Conservation (phyloP, 2,113 vertebrate species). For the Ahaetulla prasina region DNA sequence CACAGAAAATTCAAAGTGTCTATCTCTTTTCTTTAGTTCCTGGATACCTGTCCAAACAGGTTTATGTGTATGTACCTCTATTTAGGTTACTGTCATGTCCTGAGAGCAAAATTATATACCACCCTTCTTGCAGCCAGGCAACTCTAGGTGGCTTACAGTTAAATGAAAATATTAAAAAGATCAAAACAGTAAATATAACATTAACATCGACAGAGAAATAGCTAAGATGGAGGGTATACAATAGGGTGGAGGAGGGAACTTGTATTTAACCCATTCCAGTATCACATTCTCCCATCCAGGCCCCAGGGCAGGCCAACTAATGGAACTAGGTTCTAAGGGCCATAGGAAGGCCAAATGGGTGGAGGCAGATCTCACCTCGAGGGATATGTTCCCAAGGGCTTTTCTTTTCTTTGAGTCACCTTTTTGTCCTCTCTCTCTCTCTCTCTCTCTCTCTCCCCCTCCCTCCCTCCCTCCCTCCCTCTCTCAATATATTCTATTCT, state of each 20-base stretch:
- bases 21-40: neutral
- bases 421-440: too few relatives aligned
- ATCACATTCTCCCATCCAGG: too few relatives aligned
- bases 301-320: too few relatives aligned
- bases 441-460: too few relatives aligned
- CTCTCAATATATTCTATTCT: too few relatives aligned
- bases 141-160: neutral
- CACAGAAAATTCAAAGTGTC: neutral
- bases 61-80: neutral
- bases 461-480: too few relatives aligned
- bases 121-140: neutral
- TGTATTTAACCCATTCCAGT: neutral
- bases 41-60: neutral
- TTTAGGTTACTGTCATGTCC: neutral
- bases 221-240: neutral
- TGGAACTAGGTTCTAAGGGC: too few relatives aligned
- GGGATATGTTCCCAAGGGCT: too few relatives aligned
- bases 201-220: neutral
- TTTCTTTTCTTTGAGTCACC: too few relatives aligned
- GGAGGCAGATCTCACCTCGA: too few relatives aligned
- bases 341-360: too few relatives aligned
- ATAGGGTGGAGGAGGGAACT: neutral
- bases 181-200: neutral
- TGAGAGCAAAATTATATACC: neutral
- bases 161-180: neutral